Base-by-base conservation (phyloP, 2,797 vertebrate species). In the Hephaestus fuliginosus region DNA sequence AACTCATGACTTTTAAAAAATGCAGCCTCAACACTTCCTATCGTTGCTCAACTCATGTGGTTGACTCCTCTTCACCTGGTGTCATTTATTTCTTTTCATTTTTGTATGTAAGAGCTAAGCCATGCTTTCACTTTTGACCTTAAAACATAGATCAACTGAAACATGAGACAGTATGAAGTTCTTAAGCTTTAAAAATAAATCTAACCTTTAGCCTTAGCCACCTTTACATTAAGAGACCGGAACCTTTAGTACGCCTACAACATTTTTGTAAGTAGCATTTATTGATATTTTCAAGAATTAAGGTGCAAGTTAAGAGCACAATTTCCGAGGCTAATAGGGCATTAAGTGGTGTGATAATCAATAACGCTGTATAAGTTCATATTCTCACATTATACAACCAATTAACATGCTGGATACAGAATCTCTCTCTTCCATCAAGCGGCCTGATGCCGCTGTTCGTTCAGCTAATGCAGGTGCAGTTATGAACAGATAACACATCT, bases 381-480 rank as follows among this genome's bases (percentile, higher is more conserved):
- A 25, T 83, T 83, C 55, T 86, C 58, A 53, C n/a, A 52, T 86
- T 76, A 77, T 3, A 0, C 58, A 68, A 64, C 12, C 70, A 84
- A 65, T 86, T 70, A 79, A 67, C 60, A 70, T 17, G 36, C 53
- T 86, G 22, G 41, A 67, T 80, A 70, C 7, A 68, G 25, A 79
- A 56, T 75, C 69, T 58, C 12, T 82, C 25, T 64, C 49, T 73
- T 3, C 30, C 56, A 51, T 87, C 62, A 66, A 83, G 83, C 58
- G 51, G 41, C 56, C 25, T 84, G 70, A 76, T 78, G 58, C 41
- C 78, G 20, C 65, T 73, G 74, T 82, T 85, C 75, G 86, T 91
- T 88, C 70, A 72, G 82, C 86, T 91, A 88, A 88, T 91, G 86
- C 70, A 88, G 75, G 33, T 55, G 70, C 61, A 78, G 60, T 77